Conservation (phyloP, 2,113 vertebrate genomes). For the Calyptomena viridis region DNA sequence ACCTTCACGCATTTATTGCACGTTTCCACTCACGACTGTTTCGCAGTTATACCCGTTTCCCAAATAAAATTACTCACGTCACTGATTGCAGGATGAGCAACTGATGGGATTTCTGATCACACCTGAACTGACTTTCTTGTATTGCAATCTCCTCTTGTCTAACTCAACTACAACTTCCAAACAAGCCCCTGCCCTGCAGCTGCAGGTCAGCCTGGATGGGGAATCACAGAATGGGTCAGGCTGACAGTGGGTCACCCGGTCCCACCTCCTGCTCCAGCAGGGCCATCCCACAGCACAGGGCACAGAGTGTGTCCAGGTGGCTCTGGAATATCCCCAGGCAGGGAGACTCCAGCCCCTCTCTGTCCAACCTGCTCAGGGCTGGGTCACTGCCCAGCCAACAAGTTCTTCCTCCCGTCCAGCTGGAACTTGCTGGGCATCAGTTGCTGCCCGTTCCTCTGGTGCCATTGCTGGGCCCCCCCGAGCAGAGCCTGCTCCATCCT, state of each 20-base stretch:
- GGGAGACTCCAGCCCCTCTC: neutral
- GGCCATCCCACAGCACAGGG: neutral
- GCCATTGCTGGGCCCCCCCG: neutral
- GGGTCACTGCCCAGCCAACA: neutral
- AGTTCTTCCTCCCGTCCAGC: neutral
- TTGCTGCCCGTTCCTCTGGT: neutral
- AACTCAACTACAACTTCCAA: neutral
- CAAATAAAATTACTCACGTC: neutral
- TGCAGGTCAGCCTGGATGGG: neutral
- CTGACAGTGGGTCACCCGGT: neutral
- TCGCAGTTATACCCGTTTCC: rapidly evolving
- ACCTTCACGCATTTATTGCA: too few relatives aligned
- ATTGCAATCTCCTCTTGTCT: neutral
- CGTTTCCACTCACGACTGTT: neutral
- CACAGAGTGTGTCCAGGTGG: neutral
- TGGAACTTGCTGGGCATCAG: neutral
- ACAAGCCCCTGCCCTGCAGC: rapidly evolving
- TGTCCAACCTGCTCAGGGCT: neutral
- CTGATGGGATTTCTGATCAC: neutral
- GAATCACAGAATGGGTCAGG: neutral
- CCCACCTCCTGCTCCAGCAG: neutral
- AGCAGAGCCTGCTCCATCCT: neutral
- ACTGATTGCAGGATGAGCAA: neutral
- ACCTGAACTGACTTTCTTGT: neutral
- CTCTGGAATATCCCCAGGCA: neutral